These are phyloP conservation scores for Chrysolina americana DNA, from an alignment of 2,888 invertebrate species.

Conservation along the genomic window DNA sequence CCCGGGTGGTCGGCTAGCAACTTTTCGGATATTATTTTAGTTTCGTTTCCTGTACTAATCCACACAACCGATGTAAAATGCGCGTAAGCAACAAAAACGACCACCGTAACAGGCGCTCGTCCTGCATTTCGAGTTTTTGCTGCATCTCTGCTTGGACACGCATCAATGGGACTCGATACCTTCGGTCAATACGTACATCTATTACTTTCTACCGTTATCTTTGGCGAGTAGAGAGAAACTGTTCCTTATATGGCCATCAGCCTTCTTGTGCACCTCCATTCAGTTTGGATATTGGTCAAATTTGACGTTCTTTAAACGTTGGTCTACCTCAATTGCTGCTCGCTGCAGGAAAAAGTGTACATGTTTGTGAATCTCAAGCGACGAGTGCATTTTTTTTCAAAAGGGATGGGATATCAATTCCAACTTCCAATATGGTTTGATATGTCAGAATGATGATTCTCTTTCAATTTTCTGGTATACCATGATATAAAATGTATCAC, in stretches of 20 bases:
- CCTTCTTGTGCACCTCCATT: slow-evolving; percentile 29
- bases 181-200: slow-evolving; percentile 55
- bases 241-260: slow-evolving; percentile 45
- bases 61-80: background rate
- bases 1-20: too few species aligned
- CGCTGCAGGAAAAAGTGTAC: background rate
- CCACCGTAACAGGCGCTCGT: background rate
- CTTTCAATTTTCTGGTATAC: too few species aligned
- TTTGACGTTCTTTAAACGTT: background rate
- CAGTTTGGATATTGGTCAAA: slow-evolving; percentile 1
- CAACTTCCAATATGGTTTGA: too few species aligned
- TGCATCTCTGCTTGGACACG: slow-evolving; percentile 12
- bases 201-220: slow-evolving; percentile 37
- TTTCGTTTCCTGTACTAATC: background rate
- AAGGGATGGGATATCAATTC: too few species aligned
- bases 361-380: background rate
- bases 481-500: too few species aligned
- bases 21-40: background rate
- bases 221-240: slow-evolving; percentile 20
- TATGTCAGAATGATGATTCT: too few species aligned
- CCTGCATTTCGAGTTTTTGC: slow-evolving; percentile 19
- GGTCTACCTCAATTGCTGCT: background rate
- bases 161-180: slow-evolving; percentile 47
- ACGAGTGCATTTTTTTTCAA: too few species aligned
- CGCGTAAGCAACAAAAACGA: slow-evolving; percentile 1